Evolutionary conservation across 2,113 vertebrate species (phyloP), one percentile per base, ranked within the genome.

Genomic region (Riparia riparia): DNA sequence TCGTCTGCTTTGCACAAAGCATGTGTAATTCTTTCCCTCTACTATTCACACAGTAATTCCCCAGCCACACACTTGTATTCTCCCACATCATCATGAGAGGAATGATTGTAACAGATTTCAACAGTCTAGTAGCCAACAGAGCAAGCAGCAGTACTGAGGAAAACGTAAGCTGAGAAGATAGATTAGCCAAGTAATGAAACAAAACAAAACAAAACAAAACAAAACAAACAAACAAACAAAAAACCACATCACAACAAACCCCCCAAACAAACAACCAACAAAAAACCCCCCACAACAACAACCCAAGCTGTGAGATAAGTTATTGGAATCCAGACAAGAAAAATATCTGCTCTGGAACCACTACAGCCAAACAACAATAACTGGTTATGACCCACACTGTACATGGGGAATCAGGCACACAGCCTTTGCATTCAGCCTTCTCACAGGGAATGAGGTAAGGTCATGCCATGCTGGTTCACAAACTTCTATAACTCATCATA

Each of bases 261-360:
- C 37, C 37, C 37, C 37, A 37, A 37, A 37, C 37, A 37, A 37
- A 37, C 37, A 37, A 37, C 7, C 37, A 37, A 37, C 37, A 37
- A 37, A 37, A 37, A 37, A 37, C 7, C 37, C 37, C 37, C 9
- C 37, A 37, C 37, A 37, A 37, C 37, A 37, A 37, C 37, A 37
- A 37, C 37, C 37, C 37, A 79, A 89, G 39, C 85, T 92, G 56
- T 71, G 93, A 94, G 76, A 93, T 90, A 89, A 88, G 83, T 93
- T 89, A 78, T 60, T 96, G 95, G 93, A 96, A 91, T 61, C 44
- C 42, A 69, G 84, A 90, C 89, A 95, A 96, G 89, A 92, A 95
- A 96, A 96, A 95, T 91, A 63, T 87, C 91, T 95, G 39, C 58
- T 89, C 93, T 96, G 91, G 95, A 76, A 94, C 81, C 49, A 45